Evolutionary conservation across 2,888 invertebrate genomes (phyloP).

Genomic region (Isotomurus palustris): DNA sequence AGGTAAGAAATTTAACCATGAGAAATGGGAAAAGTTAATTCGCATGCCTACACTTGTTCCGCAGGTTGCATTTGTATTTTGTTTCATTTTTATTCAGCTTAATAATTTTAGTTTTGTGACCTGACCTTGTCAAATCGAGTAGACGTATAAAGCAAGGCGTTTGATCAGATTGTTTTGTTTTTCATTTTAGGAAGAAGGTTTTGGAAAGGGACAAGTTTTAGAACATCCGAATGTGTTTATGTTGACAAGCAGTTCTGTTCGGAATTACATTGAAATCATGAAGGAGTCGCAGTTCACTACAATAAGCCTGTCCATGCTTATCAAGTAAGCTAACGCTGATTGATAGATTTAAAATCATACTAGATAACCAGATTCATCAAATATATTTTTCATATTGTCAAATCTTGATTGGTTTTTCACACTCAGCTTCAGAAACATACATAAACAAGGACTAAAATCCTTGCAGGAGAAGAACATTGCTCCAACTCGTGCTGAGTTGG

Average conservation of each 20-base stretch:
- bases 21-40: no score
- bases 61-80: no score
- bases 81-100: no score
- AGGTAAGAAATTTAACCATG: conserved; percentile 17
- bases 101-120: no score
- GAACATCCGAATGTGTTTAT: conserved; percentile 58
- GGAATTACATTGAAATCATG: conserved; percentile 60
- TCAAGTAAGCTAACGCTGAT: conserved; percentile 21
- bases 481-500: conserved; percentile 50
- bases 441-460: conserved; percentile 49
- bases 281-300: conserved; percentile 59
- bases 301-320: conserved; percentile 48
- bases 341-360: no score
- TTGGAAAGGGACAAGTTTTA: conserved; percentile 10
- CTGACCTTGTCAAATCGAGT: no score
- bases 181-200: conserved; percentile 33
- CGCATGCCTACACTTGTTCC: no score
- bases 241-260: conserved; percentile 56
- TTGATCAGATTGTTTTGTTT: no score
- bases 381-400: not conserved
- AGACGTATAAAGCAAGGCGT: no score
- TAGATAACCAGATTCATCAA: not conserved
- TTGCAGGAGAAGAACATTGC: conserved; percentile 52
- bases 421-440: conserved; percentile 48
- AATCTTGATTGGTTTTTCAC: not conserved